Percentiles rank a stretch among this genome's conserved stretches.
Conservation (phyloP, 2,113 vertebrate genomes). For the Taurulus bubalis region DNA sequence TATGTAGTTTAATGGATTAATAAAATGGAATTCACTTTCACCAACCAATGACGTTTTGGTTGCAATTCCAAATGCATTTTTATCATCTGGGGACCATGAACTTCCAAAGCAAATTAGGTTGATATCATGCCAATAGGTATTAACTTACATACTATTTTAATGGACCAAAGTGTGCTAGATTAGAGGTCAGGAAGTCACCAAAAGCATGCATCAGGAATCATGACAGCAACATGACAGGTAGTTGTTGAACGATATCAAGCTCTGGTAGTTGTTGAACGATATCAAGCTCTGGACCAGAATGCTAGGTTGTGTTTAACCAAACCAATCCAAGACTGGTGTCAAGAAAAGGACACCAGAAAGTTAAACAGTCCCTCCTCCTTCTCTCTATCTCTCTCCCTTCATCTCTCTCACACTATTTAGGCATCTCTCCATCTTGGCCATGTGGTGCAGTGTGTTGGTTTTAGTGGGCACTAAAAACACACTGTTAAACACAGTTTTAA, state of each 20-base stretch:
- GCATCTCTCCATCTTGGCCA: conserved; percentile 59
- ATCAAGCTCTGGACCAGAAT: not conserved
- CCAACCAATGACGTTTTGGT: not conserved
- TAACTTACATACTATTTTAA: not conserved
- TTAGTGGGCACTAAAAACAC: conserved; percentile 84
- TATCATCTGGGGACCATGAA: not conserved
- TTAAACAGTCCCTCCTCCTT: conserved; percentile 2
- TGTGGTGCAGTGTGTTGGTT: conserved; percentile 76
- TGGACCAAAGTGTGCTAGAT: not conserved
- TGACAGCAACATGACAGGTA: not conserved
- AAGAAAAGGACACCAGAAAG: conserved; percentile 7
- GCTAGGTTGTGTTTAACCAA: not conserved
- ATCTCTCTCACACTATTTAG: conserved; percentile 30
- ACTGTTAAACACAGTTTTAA: conserved; percentile 84
- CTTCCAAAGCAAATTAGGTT: not conserved
- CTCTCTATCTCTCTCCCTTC: conserved; percentile 28
- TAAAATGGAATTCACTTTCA: not conserved
- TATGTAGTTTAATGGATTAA: not conserved
- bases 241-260: not conserved
- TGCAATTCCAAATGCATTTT: not conserved
- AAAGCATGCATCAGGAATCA: not conserved
- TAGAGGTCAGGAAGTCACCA: not conserved
- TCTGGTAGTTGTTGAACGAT: not conserved
- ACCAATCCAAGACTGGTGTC: not conserved
- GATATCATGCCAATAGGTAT: not conserved